These are phyloP conservation scores for Chrysoperla carnea DNA, from an alignment of 1,140 invertebrate species.

Conservation along the genomic window DNA sequence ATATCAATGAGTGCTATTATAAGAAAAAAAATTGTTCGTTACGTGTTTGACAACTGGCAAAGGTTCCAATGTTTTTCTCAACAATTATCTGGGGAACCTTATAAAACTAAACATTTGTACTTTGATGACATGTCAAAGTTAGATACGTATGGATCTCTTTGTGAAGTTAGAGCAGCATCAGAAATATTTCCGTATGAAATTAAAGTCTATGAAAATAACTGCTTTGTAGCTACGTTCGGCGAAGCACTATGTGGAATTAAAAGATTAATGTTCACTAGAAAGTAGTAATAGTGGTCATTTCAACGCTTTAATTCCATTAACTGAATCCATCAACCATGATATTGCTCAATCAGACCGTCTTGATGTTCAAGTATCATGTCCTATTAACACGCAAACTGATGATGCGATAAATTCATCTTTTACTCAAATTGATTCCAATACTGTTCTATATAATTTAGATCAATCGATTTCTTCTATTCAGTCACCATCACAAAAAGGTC, in stretches of 20 bases:
- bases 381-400: not conserved
- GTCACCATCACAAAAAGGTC: not conserved
- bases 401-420: not conserved
- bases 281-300: constrained; percentile 3
- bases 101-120: constrained; percentile 1
- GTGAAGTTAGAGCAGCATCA: constrained; percentile 3
- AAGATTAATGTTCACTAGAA: constrained; percentile 1
- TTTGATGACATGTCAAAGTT: constrained; percentile 1
- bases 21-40: constrained; percentile 1
- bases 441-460: no score
- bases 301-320: not conserved
- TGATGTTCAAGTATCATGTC: no score
- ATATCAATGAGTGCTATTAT: not conserved
- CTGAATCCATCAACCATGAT: not conserved
- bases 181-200: not conserved
- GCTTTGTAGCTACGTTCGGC: no score
- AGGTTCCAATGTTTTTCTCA: constrained; percentile 1
- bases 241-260: constrained; percentile 1
- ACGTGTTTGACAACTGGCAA: constrained; percentile 1
- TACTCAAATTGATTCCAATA: no score
- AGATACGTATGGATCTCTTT: constrained; percentile 3
- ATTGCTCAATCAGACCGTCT: no score
- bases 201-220: no score
- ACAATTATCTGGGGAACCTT: constrained; percentile 2
- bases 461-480: no score